phyloP scores from a whole-genome alignment of 2,113 vertebrate species.

The Heterotis niloticus region DNA sequence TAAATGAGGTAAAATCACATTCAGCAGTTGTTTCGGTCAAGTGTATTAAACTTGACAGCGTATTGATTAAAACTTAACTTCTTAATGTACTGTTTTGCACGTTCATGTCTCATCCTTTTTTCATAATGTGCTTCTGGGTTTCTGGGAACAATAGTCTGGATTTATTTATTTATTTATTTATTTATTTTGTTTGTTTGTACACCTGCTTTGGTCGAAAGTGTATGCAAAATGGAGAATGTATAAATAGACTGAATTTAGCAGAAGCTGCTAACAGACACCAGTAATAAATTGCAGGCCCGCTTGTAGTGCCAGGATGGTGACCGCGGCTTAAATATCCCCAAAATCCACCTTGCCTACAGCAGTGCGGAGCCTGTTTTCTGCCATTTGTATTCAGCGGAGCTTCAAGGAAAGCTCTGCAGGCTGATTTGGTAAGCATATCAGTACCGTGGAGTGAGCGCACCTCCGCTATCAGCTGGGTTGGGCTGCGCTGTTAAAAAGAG shows the following conservation, averaged over 20 bases:
- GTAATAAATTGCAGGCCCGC: not conserved
- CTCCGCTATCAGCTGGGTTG: not conserved
- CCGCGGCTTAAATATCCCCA: rapidly evolving
- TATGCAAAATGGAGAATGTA: too few relatives aligned
- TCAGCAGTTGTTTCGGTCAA: not conserved
- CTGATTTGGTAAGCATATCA: not conserved
- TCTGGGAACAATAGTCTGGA: too few relatives aligned
- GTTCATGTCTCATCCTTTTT: too few relatives aligned
- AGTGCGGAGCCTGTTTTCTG: not conserved
- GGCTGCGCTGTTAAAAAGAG: slow-evolving; percentile 38
- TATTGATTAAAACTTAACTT: slow-evolving; percentile 3
- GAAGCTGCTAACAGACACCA: not conserved
- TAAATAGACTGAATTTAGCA: not conserved
- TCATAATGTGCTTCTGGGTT: too few relatives aligned
- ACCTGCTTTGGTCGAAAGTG: too few relatives aligned
- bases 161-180: too few relatives aligned
- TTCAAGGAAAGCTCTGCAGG: not conserved
- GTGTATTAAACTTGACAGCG: not conserved
- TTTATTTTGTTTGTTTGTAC: too few relatives aligned
- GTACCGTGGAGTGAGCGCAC: not conserved
- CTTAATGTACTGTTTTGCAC: too few relatives aligned
- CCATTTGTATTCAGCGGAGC: not conserved
- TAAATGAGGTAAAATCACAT: slow-evolving; percentile 15
- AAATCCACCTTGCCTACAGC: not conserved
- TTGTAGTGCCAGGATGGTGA: not conserved